These are phyloP conservation scores for Lampris megalopsis DNA, from an alignment of 2,113 vertebrate species.

Conservation along the genomic window DNA sequence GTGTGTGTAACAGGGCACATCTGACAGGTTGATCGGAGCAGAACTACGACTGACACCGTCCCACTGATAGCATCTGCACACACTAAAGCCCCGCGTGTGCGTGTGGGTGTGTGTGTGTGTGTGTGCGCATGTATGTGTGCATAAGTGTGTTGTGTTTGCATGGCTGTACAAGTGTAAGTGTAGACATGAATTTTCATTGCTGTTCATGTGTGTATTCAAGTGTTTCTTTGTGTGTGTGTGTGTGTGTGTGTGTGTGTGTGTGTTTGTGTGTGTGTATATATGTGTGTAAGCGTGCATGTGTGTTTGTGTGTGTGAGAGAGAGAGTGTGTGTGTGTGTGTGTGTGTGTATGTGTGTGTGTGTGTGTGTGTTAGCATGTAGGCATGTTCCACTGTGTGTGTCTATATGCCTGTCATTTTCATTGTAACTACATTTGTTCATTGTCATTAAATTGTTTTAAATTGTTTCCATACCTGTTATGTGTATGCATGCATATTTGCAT, in stretches of 20 bases:
- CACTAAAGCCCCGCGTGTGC: background rate
- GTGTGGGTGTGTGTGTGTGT: background rate
- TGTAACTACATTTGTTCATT: too few relatives aligned
- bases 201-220: background rate
- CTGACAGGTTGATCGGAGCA: slow-evolving; percentile 74
- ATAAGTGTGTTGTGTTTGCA: too few relatives aligned
- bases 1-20: slow-evolving; percentile 59
- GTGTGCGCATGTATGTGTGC: background rate
- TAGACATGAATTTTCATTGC: too few relatives aligned
- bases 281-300: background rate
- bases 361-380: slow-evolving; percentile 56
- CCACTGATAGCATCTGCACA: slow-evolving; percentile 46
- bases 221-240: background rate
- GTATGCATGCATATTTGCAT: background rate
- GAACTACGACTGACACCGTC: slow-evolving; percentile 63
- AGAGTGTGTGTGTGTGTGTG: background rate
- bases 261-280: background rate
- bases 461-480: background rate
- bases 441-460: too few relatives aligned
- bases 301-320: slow-evolving; percentile 40
- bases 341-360: background rate
- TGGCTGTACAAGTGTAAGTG: too few relatives aligned
- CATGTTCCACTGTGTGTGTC: too few relatives aligned
- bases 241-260: too few relatives aligned
- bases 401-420: too few relatives aligned